Evolutionary conservation across 2,888 invertebrate genomes (phyloP).

Genomic region (Dioctria linearis): DNA sequence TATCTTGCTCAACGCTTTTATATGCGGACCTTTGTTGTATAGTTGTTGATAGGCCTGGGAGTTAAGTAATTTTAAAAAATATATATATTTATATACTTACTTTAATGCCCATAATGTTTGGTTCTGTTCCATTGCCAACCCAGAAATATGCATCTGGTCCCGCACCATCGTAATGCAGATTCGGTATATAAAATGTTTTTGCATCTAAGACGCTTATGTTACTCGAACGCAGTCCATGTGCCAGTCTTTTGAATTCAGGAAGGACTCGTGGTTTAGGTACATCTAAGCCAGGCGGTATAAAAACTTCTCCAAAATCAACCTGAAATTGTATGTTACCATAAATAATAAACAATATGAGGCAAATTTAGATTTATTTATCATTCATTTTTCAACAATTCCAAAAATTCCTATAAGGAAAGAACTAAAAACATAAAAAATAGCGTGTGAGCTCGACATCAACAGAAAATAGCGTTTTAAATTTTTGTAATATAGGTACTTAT

Average conservation of each 20-base stretch:
- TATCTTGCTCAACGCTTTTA: no score
- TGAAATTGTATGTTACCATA: constrained; percentile 67
- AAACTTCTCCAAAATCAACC: constrained; percentile 92
- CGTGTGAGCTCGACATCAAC: no score
- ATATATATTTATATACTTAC: constrained; percentile 65
- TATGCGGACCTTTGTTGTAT: no score
- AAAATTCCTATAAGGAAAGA: no score
- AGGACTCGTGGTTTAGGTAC: constrained; percentile 86
- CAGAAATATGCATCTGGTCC: constrained; percentile 95
- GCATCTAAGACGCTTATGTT: constrained; percentile 93
- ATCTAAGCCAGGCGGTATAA: constrained; percentile 81
- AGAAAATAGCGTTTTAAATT: no score
- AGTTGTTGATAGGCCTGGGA: no score
- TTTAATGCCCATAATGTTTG: constrained; percentile 86
- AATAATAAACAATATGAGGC: not conserved
- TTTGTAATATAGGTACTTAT: no score
- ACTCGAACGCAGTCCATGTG: constrained; percentile 90
- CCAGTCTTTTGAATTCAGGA: constrained; percentile 88
- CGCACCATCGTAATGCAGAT: constrained; percentile 92
- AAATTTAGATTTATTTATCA: no score
- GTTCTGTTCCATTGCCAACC: constrained; percentile 91
- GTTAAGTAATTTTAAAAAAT: no score
- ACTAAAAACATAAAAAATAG: no score
- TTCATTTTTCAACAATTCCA: no score
- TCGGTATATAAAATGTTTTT: constrained; percentile 92